A percentile compares a stretch with the other conserved stretches of the same genome.
Conservation (phyloP, 2,797 vertebrate species). For the Silurus lanzhouensis region DNA sequence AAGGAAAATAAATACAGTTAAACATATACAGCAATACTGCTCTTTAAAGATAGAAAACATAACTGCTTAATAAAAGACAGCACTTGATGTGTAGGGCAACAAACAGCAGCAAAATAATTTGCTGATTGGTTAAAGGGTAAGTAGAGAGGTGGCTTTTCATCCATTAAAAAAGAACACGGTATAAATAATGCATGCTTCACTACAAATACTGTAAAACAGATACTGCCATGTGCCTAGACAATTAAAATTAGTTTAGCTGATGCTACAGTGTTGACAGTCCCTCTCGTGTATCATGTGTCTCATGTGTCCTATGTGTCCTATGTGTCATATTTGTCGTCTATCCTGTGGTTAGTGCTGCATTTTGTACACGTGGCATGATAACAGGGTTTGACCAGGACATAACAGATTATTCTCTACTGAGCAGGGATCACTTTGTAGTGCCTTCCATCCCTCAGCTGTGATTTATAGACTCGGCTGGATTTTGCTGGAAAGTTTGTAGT, state of each 20-base stretch:
- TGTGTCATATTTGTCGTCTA: background rate
- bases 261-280: background rate
- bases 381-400: slow-evolving; percentile 28
- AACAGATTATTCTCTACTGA: slow-evolving; percentile 44
- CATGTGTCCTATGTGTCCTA: background rate
- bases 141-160: background rate
- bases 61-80: background rate
- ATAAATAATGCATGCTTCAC: background rate
- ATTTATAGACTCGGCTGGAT: slow-evolving; percentile 41
- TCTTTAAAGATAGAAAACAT: background rate
- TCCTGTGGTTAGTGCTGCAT: slow-evolving; percentile 28
- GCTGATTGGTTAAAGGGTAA: background rate
- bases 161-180: background rate
- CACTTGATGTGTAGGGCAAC: background rate
- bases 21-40: background rate
- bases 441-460: slow-evolving; percentile 40
- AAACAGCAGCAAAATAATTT: background rate
- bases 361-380: slow-evolving; percentile 33
- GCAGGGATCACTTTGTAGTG: slow-evolving; percentile 35
- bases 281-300: background rate
- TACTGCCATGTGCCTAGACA: background rate
- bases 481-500: slow-evolving; percentile 42
- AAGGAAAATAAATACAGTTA: background rate
- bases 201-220: background rate
- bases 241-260: background rate